A percentile compares a stretch with the other conserved stretches of the same genome.
Conservation (phyloP, 2,888 invertebrate species). For the Drosophila paranaensis region DNA sequence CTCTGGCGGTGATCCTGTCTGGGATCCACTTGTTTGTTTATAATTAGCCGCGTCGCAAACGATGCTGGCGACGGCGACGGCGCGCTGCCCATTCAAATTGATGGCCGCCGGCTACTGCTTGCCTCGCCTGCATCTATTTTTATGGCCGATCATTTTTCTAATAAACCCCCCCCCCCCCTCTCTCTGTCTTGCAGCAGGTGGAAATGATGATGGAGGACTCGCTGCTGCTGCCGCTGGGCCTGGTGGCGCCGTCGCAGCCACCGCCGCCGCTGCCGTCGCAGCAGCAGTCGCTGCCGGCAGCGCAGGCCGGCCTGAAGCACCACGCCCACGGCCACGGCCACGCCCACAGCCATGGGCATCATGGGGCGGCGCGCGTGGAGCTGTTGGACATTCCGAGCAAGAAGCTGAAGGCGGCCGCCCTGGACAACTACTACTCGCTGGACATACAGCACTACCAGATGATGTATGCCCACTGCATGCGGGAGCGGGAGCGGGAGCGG, state of each 20-base stretch:
- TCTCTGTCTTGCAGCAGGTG: slow-evolving; percentile 71
- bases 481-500: slow-evolving; percentile 1
- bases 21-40: slow-evolving; percentile 69
- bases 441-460: slow-evolving; percentile 83
- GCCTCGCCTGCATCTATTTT: slow-evolving; percentile 62
- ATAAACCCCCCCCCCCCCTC: slow-evolving; percentile 38
- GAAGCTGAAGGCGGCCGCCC: slow-evolving; percentile 86
- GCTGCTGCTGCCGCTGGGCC: slow-evolving; percentile 58
- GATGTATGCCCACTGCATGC: slow-evolving; percentile 82
- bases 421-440: slow-evolving; percentile 84
- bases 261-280: slow-evolving; percentile 43
- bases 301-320: slow-evolving; percentile 84
- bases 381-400: slow-evolving; percentile 88
- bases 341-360: slow-evolving; percentile 11
- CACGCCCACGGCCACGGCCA: slow-evolving; percentile 66
- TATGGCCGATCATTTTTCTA: slow-evolving; percentile 74
- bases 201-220: slow-evolving; percentile 80
- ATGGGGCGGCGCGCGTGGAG: slow-evolving; percentile 50
- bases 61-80: slow-evolving; percentile 46
- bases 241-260: slow-evolving; percentile 57
- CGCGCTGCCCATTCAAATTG: slow-evolving; percentile 68
- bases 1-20: slow-evolving; percentile 43
- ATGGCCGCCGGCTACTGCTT: slow-evolving; percentile 71
- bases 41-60: slow-evolving; percentile 68
- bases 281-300: slow-evolving; percentile 16